phyloP scores from a whole-genome alignment of 2,888 invertebrate species.

The Orchesellides sinensis region DNA sequence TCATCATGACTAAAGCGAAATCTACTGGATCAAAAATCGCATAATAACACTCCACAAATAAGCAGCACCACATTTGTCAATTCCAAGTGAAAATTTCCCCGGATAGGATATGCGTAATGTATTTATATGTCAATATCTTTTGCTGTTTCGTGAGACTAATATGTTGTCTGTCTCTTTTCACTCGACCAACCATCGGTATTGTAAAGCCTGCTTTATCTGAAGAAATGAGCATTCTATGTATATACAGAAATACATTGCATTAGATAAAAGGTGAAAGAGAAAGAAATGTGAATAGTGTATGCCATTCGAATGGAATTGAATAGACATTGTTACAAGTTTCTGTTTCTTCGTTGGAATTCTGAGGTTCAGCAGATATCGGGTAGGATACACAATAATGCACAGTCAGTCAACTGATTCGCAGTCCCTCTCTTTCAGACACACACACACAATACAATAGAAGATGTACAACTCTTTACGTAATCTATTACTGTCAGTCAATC shows the following conservation, averaged over 20 bases:
- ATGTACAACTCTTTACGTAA: slow-evolving; percentile 69
- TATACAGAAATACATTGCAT: too few relatives aligned
- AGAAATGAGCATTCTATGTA: background rate
- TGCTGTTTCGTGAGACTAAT: slow-evolving; percentile 37
- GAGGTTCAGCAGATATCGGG: slow-evolving; percentile 3
- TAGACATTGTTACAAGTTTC: slow-evolving; percentile 5
- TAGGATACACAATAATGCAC: background rate
- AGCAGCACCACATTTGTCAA: slow-evolving; percentile 24
- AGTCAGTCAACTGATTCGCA: slow-evolving; percentile 14
- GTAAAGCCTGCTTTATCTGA: background rate
- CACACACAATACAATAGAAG: slow-evolving; percentile 20
- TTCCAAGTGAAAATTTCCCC: slow-evolving; percentile 25
- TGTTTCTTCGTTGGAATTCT: slow-evolving; percentile 18
- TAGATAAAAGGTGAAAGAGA: slow-evolving; percentile 10
- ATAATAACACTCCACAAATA: too few relatives aligned
- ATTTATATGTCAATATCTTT: slow-evolving; percentile 19
- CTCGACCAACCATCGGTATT: slow-evolving; percentile 31
- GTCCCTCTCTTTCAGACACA: background rate
- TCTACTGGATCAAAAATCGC: too few relatives aligned
- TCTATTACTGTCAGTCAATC: slow-evolving; percentile 72
- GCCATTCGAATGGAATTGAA: slow-evolving; percentile 41
- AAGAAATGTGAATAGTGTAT: slow-evolving; percentile 30
- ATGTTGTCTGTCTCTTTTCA: slow-evolving; percentile 47
- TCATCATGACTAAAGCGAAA: too few relatives aligned
- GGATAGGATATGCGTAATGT: slow-evolving; percentile 20